These are phyloP conservation scores for Percopsis omiscomaycus DNA, from an alignment of 2,797 vertebrate genomes.

Conservation along the genomic window DNA sequence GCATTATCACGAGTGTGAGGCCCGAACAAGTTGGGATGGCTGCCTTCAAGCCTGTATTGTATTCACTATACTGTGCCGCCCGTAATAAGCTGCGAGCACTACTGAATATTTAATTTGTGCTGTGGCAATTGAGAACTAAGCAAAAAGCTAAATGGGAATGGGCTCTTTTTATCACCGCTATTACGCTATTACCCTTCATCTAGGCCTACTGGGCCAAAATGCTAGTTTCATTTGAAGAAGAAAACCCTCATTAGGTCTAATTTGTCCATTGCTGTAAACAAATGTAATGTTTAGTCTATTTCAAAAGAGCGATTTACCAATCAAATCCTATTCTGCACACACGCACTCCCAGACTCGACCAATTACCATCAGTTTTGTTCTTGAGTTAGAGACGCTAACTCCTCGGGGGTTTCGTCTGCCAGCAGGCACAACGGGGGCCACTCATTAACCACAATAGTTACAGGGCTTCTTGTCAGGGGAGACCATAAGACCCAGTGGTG, in stretches of 20 bases:
- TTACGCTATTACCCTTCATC: conserved; percentile 38
- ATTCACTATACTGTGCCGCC: conserved; percentile 28
- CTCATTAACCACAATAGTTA: conserved; percentile 55
- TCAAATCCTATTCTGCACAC: conserved; percentile 33
- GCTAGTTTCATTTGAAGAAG: conserved; percentile 20
- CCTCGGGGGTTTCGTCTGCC: not conserved
- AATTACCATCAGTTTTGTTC: conserved; percentile 57
- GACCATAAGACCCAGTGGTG: conserved; percentile 38
- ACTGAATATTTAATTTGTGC: conserved; percentile 68
- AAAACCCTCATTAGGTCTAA: conserved; percentile 39
- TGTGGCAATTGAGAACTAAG: conserved; percentile 54
- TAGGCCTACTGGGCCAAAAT: conserved; percentile 37
- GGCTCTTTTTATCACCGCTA: conserved; percentile 51
- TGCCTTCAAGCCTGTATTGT: conserved; percentile 30
- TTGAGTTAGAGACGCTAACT: conserved; percentile 36
- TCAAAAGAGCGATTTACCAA: conserved; percentile 38
- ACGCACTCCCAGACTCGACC: conserved; percentile 33
- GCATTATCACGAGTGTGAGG: conserved; percentile 48
- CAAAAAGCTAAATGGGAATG: conserved; percentile 44
- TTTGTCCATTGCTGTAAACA: conserved; percentile 52
- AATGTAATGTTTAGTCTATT: conserved; percentile 37
- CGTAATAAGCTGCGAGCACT: conserved; percentile 64
- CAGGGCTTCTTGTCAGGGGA: conserved; percentile 15
- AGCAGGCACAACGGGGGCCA: conserved; percentile 38
- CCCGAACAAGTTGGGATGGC: conserved; percentile 26